phyloP scores from a whole-genome alignment of 1,140 invertebrate species.

The Carcinoscorpius rotundicauda region DNA sequence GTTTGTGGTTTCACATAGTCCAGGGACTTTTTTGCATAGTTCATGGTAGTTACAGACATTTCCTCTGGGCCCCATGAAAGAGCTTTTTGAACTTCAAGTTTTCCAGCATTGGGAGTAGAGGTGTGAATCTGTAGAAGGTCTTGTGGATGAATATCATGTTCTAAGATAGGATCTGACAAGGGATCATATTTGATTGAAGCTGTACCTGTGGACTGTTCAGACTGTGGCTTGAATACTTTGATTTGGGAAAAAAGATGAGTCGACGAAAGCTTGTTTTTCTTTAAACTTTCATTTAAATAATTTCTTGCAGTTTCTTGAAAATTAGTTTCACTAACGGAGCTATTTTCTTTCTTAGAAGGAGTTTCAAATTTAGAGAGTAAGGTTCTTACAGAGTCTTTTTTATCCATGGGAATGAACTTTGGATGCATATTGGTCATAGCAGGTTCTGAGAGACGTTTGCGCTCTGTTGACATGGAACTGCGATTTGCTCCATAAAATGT shows the following conservation, averaged over 20 bases:
- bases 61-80: too few species aligned
- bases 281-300: not conserved
- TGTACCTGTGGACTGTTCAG: not conserved
- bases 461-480: not conserved
- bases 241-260: not conserved
- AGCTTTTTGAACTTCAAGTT: too few species aligned
- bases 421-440: not conserved
- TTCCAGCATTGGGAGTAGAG: too few species aligned
- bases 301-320: too few species aligned
- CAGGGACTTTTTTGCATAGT: too few species aligned
- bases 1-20: too few species aligned
- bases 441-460: not conserved
- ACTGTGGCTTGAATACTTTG: conserved; percentile 1
- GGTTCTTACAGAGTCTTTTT: not conserved
- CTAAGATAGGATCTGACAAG: not conserved
- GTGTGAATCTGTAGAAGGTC: too few species aligned
- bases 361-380: conserved; percentile 1
- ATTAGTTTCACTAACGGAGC: not conserved
- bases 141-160: not conserved
- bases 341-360: not conserved
- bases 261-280: not conserved
- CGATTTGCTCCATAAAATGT: not conserved
- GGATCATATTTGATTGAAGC: not conserved
- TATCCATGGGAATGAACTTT: not conserved
- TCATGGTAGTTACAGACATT: too few species aligned